These are phyloP conservation scores for Perizoma affinitatum DNA, from an alignment of 2,888 invertebrate species.

Conservation along the genomic window DNA sequence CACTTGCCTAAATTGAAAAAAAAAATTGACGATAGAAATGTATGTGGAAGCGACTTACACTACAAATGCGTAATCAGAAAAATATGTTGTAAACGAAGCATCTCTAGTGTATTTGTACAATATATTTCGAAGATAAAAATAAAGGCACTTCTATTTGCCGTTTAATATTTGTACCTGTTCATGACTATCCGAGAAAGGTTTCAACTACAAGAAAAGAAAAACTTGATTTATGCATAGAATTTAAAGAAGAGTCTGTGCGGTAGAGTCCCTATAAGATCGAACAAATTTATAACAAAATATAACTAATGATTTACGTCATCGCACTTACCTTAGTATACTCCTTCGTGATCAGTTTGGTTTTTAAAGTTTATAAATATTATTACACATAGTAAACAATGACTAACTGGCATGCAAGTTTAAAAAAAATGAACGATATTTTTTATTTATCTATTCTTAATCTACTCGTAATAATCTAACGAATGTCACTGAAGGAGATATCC, in stretches of 20 bases:
- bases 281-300: not conserved
- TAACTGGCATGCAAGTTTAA: constrained; percentile 1
- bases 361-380: not conserved
- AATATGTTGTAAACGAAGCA: constrained; percentile 46
- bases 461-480: constrained; percentile 10
- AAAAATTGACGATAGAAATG: constrained; percentile 24
- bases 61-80: constrained; percentile 39
- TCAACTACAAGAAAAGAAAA: constrained; percentile 80
- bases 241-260: constrained; percentile 20
- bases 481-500: constrained; percentile 14
- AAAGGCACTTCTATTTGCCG: constrained; percentile 65
- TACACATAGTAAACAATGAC: too few relatives aligned
- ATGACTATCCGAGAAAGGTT: constrained; percentile 83
- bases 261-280: constrained; percentile 1
- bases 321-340: constrained; percentile 31
- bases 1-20: constrained; percentile 22
- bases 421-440: not conserved
- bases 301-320: constrained; percentile 4
- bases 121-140: constrained; percentile 54
- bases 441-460: constrained; percentile 3
- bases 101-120: constrained; percentile 55
- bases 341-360: constrained; percentile 20
- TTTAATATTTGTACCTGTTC: constrained; percentile 75
- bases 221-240: constrained; percentile 39
- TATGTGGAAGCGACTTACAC: constrained; percentile 53